Conservation (phyloP, 1,140 invertebrate species). For the Eueides isabella region DNA sequence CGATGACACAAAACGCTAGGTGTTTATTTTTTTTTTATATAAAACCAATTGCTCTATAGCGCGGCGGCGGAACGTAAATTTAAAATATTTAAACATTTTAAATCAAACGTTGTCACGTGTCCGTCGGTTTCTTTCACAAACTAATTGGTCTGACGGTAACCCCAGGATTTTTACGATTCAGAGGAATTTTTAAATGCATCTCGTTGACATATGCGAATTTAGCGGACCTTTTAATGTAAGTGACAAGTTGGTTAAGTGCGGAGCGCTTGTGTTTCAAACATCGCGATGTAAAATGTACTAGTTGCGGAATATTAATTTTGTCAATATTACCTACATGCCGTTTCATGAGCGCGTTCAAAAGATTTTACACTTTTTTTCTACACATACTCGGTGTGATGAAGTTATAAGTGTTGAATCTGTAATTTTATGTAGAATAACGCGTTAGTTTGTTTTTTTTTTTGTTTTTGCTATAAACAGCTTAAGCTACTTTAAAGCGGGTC, state of each 20-base stretch:
- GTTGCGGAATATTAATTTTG: constrained; percentile 44
- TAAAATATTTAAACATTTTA: constrained; percentile 62
- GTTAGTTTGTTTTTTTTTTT: neutral
- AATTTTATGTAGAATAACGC: constrained; percentile 16
- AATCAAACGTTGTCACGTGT: constrained; percentile 67
- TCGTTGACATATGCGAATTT: constrained; percentile 63
- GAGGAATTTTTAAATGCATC: constrained; percentile 59
- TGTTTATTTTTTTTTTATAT: neutral
- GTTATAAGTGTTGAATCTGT: constrained; percentile 19
- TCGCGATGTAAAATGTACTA: constrained; percentile 35
- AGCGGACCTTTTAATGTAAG: constrained; percentile 59
- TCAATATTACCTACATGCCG: constrained; percentile 42
- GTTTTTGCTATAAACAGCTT: neutral
- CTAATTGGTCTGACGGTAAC: constrained; percentile 78
- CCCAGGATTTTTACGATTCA: constrained; percentile 62
- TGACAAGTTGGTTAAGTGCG: constrained; percentile 51
- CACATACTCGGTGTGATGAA: constrained; percentile 18
- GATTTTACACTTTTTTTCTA: constrained; percentile 34
- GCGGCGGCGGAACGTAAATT: constrained; percentile 37
- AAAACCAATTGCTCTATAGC: constrained; percentile 22
- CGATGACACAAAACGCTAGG: constrained; percentile 8
- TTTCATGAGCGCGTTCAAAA: constrained; percentile 31
- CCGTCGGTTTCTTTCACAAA: constrained; percentile 70
- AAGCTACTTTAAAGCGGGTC: constrained; percentile 8
- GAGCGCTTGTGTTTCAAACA: constrained; percentile 33